These are phyloP conservation scores for Siniperca undulata DNA, from an alignment of 2,797 vertebrate species.

Conservation along the genomic window DNA sequence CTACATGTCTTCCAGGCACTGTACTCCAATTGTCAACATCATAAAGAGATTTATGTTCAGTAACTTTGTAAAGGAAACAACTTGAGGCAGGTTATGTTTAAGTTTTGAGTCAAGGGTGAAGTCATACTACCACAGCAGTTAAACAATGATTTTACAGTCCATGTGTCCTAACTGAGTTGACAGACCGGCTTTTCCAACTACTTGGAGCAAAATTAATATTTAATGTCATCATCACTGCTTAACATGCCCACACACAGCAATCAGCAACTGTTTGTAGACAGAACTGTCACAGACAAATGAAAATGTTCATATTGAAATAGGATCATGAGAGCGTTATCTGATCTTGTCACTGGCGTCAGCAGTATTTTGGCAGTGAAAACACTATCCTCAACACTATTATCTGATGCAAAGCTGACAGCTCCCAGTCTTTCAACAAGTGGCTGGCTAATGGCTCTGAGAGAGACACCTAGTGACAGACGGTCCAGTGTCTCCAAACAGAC, in stretches of 20 bases:
- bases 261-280: constrained; percentile 26
- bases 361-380: constrained; percentile 71
- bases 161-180: constrained; percentile 49
- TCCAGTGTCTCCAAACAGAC: constrained; percentile 73
- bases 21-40: constrained; percentile 62
- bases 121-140: constrained; percentile 48
- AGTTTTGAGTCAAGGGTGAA: constrained; percentile 57
- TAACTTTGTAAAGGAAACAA: constrained; percentile 60
- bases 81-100: constrained; percentile 58
- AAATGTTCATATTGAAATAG: constrained; percentile 49
- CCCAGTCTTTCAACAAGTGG: constrained; percentile 77
- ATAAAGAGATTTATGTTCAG: constrained; percentile 62
- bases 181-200: constrained; percentile 50
- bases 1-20: constrained; percentile 57
- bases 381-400: constrained; percentile 67
- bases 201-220: constrained; percentile 29
- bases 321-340: constrained; percentile 57
- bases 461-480: constrained; percentile 77
- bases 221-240: constrained; percentile 13
- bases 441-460: constrained; percentile 74
- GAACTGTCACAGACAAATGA: constrained; percentile 38
- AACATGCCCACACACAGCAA: constrained; percentile 14
- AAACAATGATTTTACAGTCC: constrained; percentile 57
- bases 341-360: constrained; percentile 62
- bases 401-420: constrained; percentile 78